phyloP scores from a whole-genome alignment of 2,888 invertebrate genomes.

The Pyrocoelia pectoralis region DNA sequence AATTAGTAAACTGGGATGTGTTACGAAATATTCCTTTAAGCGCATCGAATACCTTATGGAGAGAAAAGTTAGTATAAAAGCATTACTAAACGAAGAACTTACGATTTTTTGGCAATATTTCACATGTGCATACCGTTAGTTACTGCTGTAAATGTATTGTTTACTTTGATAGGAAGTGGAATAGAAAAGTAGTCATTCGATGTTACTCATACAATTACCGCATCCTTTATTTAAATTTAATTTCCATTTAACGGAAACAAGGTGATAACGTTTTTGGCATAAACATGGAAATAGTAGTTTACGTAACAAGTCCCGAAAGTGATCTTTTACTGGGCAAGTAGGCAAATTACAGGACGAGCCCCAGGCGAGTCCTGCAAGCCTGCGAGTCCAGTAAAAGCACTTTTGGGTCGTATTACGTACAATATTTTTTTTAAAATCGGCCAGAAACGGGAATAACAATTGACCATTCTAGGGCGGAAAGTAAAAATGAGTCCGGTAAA shows the following conservation, averaged over 20 bases:
- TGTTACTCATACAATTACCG: neutral
- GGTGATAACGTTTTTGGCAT: too few species aligned
- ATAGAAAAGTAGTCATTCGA: neutral
- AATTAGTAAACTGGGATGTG: slow-evolving; percentile 26
- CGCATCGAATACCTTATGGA: neutral
- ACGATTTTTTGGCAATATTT: neutral
- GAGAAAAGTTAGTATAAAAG: neutral
- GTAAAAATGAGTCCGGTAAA: too few species aligned
- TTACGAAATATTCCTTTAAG: neutral
- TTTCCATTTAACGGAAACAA: neutral
- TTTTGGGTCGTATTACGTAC: too few species aligned
- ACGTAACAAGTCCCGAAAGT: too few species aligned
- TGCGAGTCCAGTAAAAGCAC: too few species aligned
- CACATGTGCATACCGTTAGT: neutral
- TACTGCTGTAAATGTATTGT: neutral
- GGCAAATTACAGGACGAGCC: too few species aligned
- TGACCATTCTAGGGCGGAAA: too few species aligned
- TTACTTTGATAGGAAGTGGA: neutral
- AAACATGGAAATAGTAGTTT: too few species aligned
- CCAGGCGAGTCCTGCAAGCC: too few species aligned
- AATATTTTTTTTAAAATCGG: too few species aligned
- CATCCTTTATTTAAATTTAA: neutral
- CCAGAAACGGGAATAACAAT: too few species aligned
- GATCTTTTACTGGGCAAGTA: too few species aligned
- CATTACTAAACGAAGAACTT: neutral